These are phyloP conservation scores for Labeo rohita DNA, from an alignment of 2,113 vertebrate genomes.

Conservation along the genomic window DNA sequence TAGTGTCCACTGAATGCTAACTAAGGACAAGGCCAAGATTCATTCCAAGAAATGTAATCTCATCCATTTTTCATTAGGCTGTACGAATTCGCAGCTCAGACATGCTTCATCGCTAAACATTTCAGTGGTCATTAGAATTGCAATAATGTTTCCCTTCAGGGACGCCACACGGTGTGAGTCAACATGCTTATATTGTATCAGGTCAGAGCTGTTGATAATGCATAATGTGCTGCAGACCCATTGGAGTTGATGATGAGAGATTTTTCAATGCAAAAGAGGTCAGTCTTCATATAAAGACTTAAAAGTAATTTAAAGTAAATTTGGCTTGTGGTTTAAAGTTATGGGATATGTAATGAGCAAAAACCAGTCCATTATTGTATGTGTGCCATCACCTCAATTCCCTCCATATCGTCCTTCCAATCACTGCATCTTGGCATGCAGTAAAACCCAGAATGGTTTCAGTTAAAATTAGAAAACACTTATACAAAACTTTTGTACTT, in stretches of 20 bases:
- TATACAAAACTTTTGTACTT: background rate
- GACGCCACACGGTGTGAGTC: constrained; percentile 1
- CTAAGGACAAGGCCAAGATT: constrained; percentile 34
- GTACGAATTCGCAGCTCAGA: constrained; percentile 9
- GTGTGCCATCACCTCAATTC: background rate
- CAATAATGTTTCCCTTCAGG: constrained; percentile 38
- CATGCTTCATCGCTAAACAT: constrained; percentile 35
- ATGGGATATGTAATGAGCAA: background rate
- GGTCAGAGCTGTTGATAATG: constrained; percentile 26
- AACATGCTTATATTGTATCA: constrained; percentile 22
- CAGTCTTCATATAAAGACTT: constrained; percentile 15
- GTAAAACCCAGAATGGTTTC: constrained; percentile 8
- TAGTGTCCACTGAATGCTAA: constrained; percentile 26
- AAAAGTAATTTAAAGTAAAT: constrained; percentile 13
- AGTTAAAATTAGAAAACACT: constrained; percentile 13
- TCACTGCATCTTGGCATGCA: background rate
- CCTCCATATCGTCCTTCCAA: background rate
- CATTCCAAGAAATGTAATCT: constrained; percentile 39
- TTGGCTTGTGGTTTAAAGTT: constrained; percentile 15
- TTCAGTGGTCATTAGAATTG: constrained; percentile 39
- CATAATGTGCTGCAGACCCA: background rate
- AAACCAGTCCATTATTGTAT: background rate
- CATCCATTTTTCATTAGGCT: constrained; percentile 44
- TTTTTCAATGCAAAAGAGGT: background rate
- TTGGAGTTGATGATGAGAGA: background rate